These are phyloP conservation scores for Periplaneta americana DNA, from an alignment of 1,140 invertebrate genomes.

Conservation along the genomic window DNA sequence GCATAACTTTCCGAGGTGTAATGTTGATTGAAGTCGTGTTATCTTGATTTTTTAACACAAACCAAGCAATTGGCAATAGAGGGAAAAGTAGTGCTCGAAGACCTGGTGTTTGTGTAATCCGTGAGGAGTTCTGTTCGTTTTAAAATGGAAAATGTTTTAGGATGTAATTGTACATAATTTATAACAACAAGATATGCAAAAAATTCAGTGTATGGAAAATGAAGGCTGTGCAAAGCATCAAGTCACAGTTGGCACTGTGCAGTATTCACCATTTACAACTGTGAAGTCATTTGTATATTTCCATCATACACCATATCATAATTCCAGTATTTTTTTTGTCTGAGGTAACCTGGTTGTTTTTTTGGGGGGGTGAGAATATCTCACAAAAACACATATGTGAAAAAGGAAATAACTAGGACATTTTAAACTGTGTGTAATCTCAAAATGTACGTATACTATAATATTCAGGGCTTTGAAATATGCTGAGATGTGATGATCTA, in stretches of 20 bases:
- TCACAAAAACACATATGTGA: background rate
- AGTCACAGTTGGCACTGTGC: background rate
- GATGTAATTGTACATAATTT: background rate
- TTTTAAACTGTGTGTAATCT: too few relatives aligned
- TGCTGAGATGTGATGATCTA: background rate
- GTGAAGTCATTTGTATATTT: background rate
- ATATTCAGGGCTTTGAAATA: background rate
- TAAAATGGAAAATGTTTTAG: too few relatives aligned
- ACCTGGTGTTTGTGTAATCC: background rate
- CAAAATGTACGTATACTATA: too few relatives aligned
- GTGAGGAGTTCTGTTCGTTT: background rate
- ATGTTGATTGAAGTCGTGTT: background rate
- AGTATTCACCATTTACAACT: background rate
- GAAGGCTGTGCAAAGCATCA: background rate
- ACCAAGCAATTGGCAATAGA: background rate
- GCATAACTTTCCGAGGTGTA: background rate
- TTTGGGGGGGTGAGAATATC: background rate
- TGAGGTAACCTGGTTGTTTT: too few relatives aligned
- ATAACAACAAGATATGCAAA: background rate
- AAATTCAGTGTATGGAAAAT: background rate
- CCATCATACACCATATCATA: background rate
- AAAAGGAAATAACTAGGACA: background rate
- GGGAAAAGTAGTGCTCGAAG: background rate
- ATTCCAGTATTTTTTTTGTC: background rate
- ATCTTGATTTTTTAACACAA: background rate